A percentile compares a stretch with the other conserved stretches of the same genome.
These are phyloP conservation scores for Heliothis virescens DNA, from an alignment of 1,140 invertebrate genomes.

Conservation along the genomic window DNA sequence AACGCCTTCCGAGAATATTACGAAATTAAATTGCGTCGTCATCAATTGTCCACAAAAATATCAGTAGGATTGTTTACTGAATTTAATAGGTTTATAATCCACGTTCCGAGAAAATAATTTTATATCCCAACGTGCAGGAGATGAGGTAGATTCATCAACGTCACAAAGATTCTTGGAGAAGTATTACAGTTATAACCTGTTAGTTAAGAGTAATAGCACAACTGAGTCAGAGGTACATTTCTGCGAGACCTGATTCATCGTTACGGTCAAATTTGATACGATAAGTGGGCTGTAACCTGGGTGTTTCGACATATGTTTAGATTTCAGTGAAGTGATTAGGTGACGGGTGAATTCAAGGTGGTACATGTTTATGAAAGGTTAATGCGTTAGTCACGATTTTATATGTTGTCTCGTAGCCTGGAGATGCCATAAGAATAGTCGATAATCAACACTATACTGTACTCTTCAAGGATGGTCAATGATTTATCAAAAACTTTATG, in stretches of 20 bases:
- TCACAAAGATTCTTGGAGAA: slow-evolving; percentile 41
- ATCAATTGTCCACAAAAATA: slow-evolving; percentile 23
- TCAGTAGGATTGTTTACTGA: slow-evolving; percentile 17
- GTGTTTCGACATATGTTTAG: not conserved
- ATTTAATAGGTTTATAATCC: slow-evolving; percentile 32
- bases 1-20: slow-evolving; percentile 15
- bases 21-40: slow-evolving; percentile 9
- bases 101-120: slow-evolving; percentile 32
- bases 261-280: slow-evolving; percentile 22
- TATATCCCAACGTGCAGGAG: slow-evolving; percentile 19
- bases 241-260: slow-evolving; percentile 11
- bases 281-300: not conserved
- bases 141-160: slow-evolving; percentile 46
- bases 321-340: slow-evolving; percentile 11
- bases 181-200: slow-evolving; percentile 38
- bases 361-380: not conserved
- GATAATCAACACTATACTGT: no score
- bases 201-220: slow-evolving; percentile 28
- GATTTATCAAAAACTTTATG: no score
- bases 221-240: slow-evolving; percentile 23
- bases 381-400: no score
- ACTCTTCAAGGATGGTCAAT: no score
- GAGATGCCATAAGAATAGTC: not conserved
- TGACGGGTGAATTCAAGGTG: not conserved
- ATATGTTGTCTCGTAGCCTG: not conserved